Conservation (phyloP, 2,888 invertebrate species). For the Itoplectis maculator region DNA sequence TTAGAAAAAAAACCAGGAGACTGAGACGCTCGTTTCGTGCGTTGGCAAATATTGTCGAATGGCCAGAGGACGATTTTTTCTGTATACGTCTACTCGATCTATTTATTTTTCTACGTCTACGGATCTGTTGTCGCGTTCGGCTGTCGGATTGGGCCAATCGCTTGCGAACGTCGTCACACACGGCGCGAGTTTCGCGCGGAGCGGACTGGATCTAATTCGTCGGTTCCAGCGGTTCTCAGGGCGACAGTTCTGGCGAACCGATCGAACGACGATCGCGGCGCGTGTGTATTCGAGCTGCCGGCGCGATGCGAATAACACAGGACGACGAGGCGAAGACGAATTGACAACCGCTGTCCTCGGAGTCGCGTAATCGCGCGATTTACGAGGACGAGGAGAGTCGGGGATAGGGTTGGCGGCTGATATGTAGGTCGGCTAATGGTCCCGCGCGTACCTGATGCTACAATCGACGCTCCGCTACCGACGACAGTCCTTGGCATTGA, state of each 20-base stretch:
- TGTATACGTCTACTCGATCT: conserved; percentile 29
- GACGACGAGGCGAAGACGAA: neutral
- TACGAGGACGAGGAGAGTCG: conserved; percentile 60
- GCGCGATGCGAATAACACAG: neutral
- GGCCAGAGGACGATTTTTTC: conserved; percentile 50
- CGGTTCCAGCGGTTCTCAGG: conserved; percentile 58
- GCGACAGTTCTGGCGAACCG: neutral
- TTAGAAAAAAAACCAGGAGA: conserved; percentile 1
- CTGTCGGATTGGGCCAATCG: neutral
- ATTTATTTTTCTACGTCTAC: conserved; percentile 19
- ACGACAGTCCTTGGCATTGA: conserved; percentile 66
- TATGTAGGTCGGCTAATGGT: conserved; percentile 67
- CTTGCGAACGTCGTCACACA: conserved; percentile 24
- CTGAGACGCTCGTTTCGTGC: conserved; percentile 6
- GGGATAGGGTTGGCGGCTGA: conserved; percentile 59
- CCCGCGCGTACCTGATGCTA: conserved; percentile 35
- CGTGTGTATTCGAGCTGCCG: neutral
- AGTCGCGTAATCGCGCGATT: conserved; percentile 55
- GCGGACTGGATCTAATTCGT: conserved; percentile 55
- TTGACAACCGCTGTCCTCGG: conserved; percentile 43
- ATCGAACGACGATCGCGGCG: conserved; percentile 7
- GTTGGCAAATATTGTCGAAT: conserved; percentile 55
- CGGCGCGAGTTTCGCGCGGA: conserved; percentile 27
- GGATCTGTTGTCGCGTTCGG: conserved; percentile 2
- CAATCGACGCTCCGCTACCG: conserved; percentile 25